phyloP scores from a whole-genome alignment of 2,888 invertebrate species.

The Drosophila falleni region DNA sequence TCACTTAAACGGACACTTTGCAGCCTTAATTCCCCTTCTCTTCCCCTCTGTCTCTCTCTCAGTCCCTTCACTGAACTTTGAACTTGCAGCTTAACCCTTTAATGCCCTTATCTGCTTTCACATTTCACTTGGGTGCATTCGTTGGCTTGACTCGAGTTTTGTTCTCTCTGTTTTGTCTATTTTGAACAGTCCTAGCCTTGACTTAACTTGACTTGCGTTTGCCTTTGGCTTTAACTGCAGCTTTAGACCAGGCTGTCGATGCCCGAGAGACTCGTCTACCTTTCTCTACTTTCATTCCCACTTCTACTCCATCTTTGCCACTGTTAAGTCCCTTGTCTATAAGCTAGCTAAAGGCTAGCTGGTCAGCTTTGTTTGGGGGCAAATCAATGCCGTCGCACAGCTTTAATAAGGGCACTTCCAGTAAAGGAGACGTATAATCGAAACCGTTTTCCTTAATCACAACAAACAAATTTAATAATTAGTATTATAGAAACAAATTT shows the following conservation, averaged over 20 bases:
- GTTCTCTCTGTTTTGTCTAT: slow-evolving; percentile 50
- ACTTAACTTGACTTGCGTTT: slow-evolving; percentile 12
- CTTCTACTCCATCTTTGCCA: not conserved
- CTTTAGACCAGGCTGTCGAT: slow-evolving; percentile 23
- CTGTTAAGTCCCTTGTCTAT: slow-evolving; percentile 39
- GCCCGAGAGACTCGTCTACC: slow-evolving; percentile 15
- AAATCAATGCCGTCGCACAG: slow-evolving; percentile 42
- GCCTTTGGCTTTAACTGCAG: slow-evolving; percentile 33
- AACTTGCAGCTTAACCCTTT: slow-evolving; percentile 76
- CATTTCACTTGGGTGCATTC: slow-evolving; percentile 75
- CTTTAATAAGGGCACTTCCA: too few relatives aligned
- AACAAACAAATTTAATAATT: too few relatives aligned
- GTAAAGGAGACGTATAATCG: too few relatives aligned
- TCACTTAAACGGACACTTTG: slow-evolving; percentile 62
- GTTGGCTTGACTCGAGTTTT: slow-evolving; percentile 44
- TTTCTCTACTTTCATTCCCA: not conserved
- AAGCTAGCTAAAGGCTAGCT: slow-evolving; percentile 49
- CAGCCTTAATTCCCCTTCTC: not conserved
- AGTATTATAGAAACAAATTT: too few relatives aligned
- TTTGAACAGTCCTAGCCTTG: slow-evolving; percentile 36
- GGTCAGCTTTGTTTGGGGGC: slow-evolving; percentile 33
- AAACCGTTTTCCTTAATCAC: too few relatives aligned
- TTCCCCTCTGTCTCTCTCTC: not conserved
- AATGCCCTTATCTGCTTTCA: slow-evolving; percentile 75
- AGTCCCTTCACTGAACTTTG: slow-evolving; percentile 46